Evolutionary conservation across 2,113 vertebrate genomes (phyloP), one percentile per base, ranked within the genome.

Genomic region (Thamnophis sirtalis): DNA sequence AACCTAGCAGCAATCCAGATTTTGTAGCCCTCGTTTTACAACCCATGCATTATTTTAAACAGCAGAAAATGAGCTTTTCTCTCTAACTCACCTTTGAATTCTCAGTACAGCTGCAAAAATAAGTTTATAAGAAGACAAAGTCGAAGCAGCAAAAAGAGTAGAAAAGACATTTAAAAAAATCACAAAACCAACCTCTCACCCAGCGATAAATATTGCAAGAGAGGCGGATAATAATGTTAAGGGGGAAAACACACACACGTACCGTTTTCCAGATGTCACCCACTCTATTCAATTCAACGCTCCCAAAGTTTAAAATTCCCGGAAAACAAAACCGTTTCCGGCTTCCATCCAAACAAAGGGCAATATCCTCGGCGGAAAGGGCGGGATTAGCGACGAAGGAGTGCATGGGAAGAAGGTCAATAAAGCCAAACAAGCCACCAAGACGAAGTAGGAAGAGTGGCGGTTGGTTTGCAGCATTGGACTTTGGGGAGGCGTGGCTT

Each of bases 391-490:
- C 5, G 56, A 26, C 1, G 3, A 26, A 24, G 22, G 5, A 63
- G 5, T 1, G 1, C 68, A 28, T 49, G 92, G 92, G 88, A 92
- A 7, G 54, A 43, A 48, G 73, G 92, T 55, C 24, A 58, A 0
- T 0, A 0, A 21, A 21, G 2, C 11, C 51, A 13, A 53, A 11
- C 50, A 50, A 53, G 13, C 54, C 54, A 55, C 17, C 28, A 13
- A 4, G 26, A 1, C 0, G 0, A 0, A 0, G 0, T 19, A 43
- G 0, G 0, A 9, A 2, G 5, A 0, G 0, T 0, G 15, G 22
- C 24, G 0, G 91, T 91, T 80, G 58, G 38, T 11, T 10, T 56
- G 87, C 4, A 9, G 87, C 17, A 17, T 13, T 5, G 8, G 51
- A 43, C 38, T 56, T 15, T n/a, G 33, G 63, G 28, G 86, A 33